Evolutionary conservation across 2,888 invertebrate genomes (phyloP).

Genomic region (Rhodophaea formosa): DNA sequence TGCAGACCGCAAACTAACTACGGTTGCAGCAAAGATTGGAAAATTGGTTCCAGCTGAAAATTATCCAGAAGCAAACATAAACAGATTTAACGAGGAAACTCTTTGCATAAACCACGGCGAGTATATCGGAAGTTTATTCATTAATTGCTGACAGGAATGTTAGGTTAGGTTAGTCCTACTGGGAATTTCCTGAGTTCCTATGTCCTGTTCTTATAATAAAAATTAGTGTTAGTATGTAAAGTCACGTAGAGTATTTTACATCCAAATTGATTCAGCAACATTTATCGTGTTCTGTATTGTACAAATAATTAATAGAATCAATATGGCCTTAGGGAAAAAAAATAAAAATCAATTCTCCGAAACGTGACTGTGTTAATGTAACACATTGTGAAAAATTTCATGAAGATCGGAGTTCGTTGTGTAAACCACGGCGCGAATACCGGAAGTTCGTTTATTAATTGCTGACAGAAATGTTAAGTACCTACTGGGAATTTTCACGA

Average conservation of each 20-base stretch:
- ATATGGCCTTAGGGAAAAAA: no score
- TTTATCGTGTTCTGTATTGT: no score
- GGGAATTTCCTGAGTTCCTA: neutral
- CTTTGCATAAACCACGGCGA: conserved; percentile 46
- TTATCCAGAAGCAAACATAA: conserved; percentile 27
- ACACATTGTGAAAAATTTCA: no score
- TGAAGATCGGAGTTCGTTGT: conserved; percentile 18
- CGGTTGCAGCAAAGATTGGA: conserved; percentile 2
- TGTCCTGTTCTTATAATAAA: no score
- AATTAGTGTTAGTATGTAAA: no score
- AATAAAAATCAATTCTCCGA: no score
- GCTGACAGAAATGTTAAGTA: conserved; percentile 27
- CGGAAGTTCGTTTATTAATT: conserved; percentile 49
- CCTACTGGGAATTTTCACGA: neutral
- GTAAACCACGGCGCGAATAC: conserved; percentile 44
- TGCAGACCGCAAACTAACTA: neutral
- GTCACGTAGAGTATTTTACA: no score
- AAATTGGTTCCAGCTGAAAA: conserved; percentile 4
- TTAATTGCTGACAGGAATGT: conserved; percentile 38
- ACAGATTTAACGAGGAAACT: conserved; percentile 37
- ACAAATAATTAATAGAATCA: no score
- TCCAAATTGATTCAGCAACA: no score
- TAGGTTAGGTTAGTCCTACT: conserved; percentile 14
- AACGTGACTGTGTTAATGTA: no score
- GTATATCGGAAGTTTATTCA: conserved; percentile 43